Conservation (phyloP, 1,140 invertebrate genomes). For the Eumeta japonica region DNA sequence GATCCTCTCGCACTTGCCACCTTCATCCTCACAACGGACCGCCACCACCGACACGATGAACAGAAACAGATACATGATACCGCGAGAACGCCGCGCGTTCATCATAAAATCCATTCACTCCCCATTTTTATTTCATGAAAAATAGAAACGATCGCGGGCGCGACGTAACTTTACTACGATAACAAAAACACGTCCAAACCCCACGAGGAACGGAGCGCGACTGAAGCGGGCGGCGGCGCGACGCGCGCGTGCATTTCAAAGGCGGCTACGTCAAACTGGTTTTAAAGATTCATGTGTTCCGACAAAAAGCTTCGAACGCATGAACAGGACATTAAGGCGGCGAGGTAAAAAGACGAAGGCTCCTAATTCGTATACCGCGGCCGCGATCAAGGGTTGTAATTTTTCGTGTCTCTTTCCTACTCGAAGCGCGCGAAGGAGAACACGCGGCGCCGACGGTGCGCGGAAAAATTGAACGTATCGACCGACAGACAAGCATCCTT, state of each 20-base stretch:
- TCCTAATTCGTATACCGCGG: slow-evolving; percentile 48
- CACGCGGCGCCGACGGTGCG: too few species aligned
- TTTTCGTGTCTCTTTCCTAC: slow-evolving; percentile 24
- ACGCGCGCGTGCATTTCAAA: slow-evolving; percentile 43
- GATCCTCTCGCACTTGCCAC: slow-evolving; percentile 75
- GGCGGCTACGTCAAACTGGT: slow-evolving; percentile 45
- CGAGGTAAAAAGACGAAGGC: slow-evolving; percentile 35
- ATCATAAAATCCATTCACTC: too few species aligned
- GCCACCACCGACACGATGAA: slow-evolving; percentile 23
- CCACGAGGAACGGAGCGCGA: slow-evolving; percentile 20
- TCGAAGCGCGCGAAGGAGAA: slow-evolving; percentile 13
- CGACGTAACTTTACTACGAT: not conserved
- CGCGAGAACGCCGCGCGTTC: not conserved
- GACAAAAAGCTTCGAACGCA: slow-evolving; percentile 43
- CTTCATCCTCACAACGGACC: slow-evolving; percentile 31
- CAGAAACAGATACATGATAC: not conserved
- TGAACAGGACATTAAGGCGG: slow-evolving; percentile 45
- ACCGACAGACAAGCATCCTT: too few species aligned
- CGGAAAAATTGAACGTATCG: too few species aligned
- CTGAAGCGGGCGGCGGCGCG: slow-evolving; percentile 24
- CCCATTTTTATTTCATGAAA: too few species aligned
- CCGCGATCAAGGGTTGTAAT: slow-evolving; percentile 44
- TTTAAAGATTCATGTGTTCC: slow-evolving; percentile 42
- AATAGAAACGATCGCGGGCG: not conserved
- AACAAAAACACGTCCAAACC: slow-evolving; percentile 15